phyloP scores from a whole-genome alignment of 2,797 vertebrate species.

The Crocodylus rhombifer region DNA sequence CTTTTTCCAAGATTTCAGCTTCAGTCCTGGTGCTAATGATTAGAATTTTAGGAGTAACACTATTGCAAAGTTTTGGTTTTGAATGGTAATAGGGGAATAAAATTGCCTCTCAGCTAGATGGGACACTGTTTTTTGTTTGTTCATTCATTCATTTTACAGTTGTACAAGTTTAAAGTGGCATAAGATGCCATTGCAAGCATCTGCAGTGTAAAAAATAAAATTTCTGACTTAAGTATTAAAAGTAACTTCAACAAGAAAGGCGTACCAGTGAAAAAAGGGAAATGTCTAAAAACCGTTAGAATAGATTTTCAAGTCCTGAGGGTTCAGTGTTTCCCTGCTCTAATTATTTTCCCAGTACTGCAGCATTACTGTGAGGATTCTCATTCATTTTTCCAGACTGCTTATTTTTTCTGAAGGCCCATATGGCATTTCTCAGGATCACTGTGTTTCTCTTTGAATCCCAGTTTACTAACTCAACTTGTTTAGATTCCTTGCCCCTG shows the following conservation, averaged over 20 bases:
- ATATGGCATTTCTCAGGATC: neutral
- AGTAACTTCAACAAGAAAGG: neutral
- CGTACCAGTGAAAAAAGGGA: neutral
- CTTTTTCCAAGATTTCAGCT: neutral
- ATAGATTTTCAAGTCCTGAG: neutral
- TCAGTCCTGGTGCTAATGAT: neutral
- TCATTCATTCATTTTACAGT: neutral
- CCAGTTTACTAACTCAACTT: constrained; percentile 26
- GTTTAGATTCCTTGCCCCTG: constrained; percentile 11
- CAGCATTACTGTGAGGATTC: neutral
- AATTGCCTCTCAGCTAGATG: neutral
- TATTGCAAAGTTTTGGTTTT: constrained; percentile 1
- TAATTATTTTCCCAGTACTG: neutral
- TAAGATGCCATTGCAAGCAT: neutral
- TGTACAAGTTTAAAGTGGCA: neutral
- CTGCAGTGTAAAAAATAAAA: neutral
- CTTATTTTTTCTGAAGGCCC: constrained; percentile 14
- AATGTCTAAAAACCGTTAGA: neutral
- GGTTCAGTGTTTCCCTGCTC: neutral
- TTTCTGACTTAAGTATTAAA: neutral
- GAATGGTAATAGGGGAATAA: neutral
- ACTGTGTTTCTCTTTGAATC: constrained; percentile 27
- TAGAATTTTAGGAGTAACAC: neutral
- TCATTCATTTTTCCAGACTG: neutral
- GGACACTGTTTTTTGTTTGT: neutral